These are phyloP conservation scores for Leptoclinus maculatus DNA, from an alignment of 2,797 vertebrate species.

Conservation along the genomic window DNA sequence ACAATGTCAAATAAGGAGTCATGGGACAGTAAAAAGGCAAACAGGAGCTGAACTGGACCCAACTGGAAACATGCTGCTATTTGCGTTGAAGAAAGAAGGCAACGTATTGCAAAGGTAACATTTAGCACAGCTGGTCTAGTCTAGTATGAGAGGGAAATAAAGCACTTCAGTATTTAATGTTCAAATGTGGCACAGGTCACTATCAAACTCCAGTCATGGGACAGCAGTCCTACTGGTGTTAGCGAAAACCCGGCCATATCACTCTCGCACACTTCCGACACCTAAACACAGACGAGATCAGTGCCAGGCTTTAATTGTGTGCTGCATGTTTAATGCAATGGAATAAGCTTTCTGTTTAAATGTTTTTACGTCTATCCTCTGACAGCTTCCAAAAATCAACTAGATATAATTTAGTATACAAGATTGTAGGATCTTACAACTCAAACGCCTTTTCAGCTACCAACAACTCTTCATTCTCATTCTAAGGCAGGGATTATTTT, in stretches of 20 bases:
- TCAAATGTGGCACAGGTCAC: conserved; percentile 16
- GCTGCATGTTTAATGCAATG: conserved; percentile 43
- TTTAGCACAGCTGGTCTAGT: neutral
- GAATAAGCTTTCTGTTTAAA: neutral
- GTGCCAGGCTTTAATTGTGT: conserved; percentile 84
- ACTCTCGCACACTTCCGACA: conserved; percentile 90
- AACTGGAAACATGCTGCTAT: neutral
- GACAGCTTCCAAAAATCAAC: neutral
- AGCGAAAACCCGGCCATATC: conserved; percentile 86
- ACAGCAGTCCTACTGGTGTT: conserved; percentile 85
- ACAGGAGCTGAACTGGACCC: neutral
- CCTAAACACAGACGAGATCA: conserved; percentile 73
- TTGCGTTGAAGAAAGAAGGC: neutral
- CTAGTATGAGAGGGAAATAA: neutral
- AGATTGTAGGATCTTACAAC: too few relatives aligned
- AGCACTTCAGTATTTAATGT: neutral
- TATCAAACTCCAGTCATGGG: conserved; percentile 79
- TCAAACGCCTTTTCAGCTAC: too few relatives aligned
- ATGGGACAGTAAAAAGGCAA: neutral
- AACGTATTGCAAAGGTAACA: neutral
- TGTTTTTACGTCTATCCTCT: neutral
- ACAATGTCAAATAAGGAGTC: neutral
- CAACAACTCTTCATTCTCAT: too few relatives aligned
- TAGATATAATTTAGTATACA: too few relatives aligned
- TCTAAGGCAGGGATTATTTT: too few relatives aligned